A percentile compares a stretch with the other conserved stretches of the same genome.
Conservation (phyloP, 2,113 vertebrate species). For the Oplegnathus fasciatus region DNA sequence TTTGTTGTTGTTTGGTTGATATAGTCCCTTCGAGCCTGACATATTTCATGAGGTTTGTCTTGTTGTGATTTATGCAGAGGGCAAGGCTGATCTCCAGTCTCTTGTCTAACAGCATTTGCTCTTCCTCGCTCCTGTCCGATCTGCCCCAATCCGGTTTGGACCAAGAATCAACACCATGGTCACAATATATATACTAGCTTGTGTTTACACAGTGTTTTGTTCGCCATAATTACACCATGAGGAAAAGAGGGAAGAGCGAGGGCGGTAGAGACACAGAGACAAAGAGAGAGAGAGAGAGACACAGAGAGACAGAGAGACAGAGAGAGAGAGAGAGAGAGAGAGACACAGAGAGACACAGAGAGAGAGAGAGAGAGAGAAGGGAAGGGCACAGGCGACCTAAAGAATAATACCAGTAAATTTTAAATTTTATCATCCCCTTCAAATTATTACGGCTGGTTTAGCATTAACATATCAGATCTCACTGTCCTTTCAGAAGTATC, state of each 20-base stretch:
- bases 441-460: neutral
- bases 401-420: slow-evolving; percentile 1
- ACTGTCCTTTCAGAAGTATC: neutral
- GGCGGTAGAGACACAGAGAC: neutral
- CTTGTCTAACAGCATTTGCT: slow-evolving; percentile 19
- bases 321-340: too few relatives aligned
- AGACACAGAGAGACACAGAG: too few relatives aligned
- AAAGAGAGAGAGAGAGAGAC: slow-evolving; percentile 8
- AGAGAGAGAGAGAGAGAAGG: too few relatives aligned
- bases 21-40: neutral
- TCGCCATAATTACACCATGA: slow-evolving; percentile 75
- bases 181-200: slow-evolving; percentile 66
- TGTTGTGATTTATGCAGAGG: slow-evolving; percentile 23
- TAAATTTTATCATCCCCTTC: neutral
- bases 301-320: too few relatives aligned
- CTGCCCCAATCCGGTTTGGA: slow-evolving; percentile 62
- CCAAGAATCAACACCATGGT: slow-evolving; percentile 63
- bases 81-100: neutral
- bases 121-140: slow-evolving; percentile 12
- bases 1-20: slow-evolving; percentile 30
- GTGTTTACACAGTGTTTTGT: slow-evolving; percentile 70
- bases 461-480: neutral
- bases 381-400: neutral
- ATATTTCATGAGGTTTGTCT: slow-evolving; percentile 30
- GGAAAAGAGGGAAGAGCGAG: slow-evolving; percentile 14